phyloP scores from a whole-genome alignment of 2,113 vertebrate genomes.

The Chrysochloris asiatica region DNA sequence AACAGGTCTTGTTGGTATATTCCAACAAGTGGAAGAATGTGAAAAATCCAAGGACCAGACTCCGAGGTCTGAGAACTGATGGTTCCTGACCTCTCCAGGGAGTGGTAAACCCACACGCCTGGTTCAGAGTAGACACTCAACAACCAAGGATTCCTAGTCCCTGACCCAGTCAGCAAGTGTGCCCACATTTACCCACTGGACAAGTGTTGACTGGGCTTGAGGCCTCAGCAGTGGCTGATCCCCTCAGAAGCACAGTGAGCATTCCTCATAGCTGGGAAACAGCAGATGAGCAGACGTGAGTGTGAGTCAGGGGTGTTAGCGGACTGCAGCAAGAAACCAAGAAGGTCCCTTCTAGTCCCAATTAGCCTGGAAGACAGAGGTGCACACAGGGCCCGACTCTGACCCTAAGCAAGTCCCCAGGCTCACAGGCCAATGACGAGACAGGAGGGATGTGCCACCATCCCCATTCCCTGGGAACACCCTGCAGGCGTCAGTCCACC shows the following conservation, averaged over 20 bases:
- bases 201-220: not conserved
- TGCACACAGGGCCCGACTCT: not conserved
- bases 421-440: not conserved
- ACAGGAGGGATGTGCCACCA: accelerated
- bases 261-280: not conserved
- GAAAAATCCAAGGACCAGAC: not conserved
- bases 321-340: not conserved
- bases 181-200: not conserved
- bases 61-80: not conserved
- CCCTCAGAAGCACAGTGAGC: not conserved
- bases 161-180: not conserved
- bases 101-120: not conserved
- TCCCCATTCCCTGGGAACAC: not conserved
- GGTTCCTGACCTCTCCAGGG: not conserved
- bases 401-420: not conserved
- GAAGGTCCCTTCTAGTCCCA: not conserved
- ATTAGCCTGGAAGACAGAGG: too few species aligned
- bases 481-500: not conserved
- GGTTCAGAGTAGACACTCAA: not conserved
- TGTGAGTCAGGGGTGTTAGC: not conserved
- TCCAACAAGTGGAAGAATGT: not conserved
- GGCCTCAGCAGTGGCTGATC: not conserved
- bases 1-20: not conserved
- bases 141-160: not conserved
- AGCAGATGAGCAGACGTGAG: too few species aligned